These are phyloP conservation scores for Zhengitettix transpicula DNA, from an alignment of 2,888 invertebrate species.

Conservation along the genomic window DNA sequence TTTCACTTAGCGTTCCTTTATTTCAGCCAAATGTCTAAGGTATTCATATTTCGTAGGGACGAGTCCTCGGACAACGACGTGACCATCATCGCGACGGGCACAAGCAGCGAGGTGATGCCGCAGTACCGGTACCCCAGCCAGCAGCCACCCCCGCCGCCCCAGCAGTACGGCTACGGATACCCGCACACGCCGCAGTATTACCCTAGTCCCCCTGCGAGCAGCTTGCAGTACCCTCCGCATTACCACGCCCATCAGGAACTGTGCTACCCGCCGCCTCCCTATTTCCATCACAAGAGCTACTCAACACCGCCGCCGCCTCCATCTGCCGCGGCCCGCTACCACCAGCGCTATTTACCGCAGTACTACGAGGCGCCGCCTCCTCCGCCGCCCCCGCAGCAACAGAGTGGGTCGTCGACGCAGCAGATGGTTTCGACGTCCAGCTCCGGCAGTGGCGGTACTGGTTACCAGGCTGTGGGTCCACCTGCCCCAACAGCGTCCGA, in stretches of 20 bases:
- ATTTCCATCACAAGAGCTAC: neutral
- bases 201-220: slow-evolving; percentile 11
- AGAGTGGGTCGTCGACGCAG: neutral
- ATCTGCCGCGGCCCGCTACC: neutral
- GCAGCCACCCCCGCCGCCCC: slow-evolving; percentile 9
- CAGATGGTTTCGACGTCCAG: slow-evolving; percentile 15
- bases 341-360: neutral
- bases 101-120: slow-evolving; percentile 2
- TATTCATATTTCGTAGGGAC: neutral
- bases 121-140: slow-evolving; percentile 17
- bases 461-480: slow-evolving; percentile 36
- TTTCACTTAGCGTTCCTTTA: too few relatives aligned
- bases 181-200: slow-evolving; percentile 28
- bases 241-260: slow-evolving; percentile 21
- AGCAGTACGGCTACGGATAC: slow-evolving; percentile 11
- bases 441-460: slow-evolving; percentile 23
- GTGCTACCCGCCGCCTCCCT: slow-evolving; percentile 17
- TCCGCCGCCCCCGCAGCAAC: neutral
- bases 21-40: neutral
- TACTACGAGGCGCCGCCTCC: neutral
- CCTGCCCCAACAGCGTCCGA: slow-evolving; percentile 25
- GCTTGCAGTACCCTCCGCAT: slow-evolving; percentile 11
- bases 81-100: slow-evolving; percentile 14
- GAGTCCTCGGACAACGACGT: slow-evolving; percentile 31
- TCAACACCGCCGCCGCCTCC: neutral